Evolutionary conservation across 2,113 vertebrate species (phyloP).

Genomic region (Hemibagrus wyckioides): DNA sequence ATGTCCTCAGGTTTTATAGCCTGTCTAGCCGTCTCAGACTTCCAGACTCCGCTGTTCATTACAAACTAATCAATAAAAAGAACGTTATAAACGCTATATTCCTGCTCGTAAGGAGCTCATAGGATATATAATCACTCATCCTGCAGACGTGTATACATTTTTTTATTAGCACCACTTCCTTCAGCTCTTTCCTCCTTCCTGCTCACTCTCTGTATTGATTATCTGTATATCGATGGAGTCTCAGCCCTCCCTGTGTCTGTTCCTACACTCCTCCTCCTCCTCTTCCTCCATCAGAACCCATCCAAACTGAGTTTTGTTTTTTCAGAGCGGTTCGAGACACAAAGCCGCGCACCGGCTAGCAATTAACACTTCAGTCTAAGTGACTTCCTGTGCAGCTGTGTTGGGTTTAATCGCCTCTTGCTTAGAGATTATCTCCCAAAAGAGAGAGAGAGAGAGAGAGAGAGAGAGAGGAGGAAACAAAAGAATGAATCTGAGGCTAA

Average conservation of each 20-base stretch:
- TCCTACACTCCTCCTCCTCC: background rate
- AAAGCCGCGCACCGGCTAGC: slow-evolving; percentile 11
- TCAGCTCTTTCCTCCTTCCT: slow-evolving; percentile 22
- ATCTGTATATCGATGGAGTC: slow-evolving; percentile 8
- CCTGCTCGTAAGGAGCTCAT: background rate
- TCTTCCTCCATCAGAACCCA: slow-evolving; percentile 2
- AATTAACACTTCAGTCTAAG: slow-evolving; percentile 14
- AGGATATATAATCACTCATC: too few species aligned
- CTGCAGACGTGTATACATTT: background rate
- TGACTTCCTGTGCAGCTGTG: slow-evolving; percentile 37
- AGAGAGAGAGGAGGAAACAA: background rate
- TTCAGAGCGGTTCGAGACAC: slow-evolving; percentile 22
- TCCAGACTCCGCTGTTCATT: background rate
- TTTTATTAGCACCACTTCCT: slow-evolving; percentile 52
- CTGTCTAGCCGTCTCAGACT: background rate
- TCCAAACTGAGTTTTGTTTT: background rate
- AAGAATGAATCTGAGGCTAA: background rate
- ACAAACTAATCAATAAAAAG: background rate
- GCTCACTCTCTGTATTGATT: slow-evolving; percentile 21
- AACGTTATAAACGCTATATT: background rate
- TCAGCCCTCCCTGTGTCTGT: background rate
- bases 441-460: background rate
- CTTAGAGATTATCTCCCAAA: background rate
- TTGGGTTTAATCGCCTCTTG: slow-evolving; percentile 27
- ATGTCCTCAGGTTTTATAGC: background rate